phyloP scores from a whole-genome alignment of 2,888 invertebrate genomes.

The Sthenelais limicola region DNA sequence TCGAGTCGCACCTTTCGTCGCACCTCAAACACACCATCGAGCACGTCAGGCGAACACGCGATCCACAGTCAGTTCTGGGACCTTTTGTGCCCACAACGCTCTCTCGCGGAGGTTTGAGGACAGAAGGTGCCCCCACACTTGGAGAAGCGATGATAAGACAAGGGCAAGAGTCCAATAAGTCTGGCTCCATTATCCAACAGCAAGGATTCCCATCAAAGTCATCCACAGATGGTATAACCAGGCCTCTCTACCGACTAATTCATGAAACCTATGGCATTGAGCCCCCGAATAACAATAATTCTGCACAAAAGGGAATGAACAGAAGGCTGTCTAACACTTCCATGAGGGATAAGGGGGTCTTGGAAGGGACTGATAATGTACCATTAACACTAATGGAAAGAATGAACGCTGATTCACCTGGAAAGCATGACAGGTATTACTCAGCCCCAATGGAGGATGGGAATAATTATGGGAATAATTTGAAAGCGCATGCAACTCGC shows the following conservation, averaged over 20 bases:
- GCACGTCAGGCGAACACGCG: conserved; percentile 40
- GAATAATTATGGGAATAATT: too few relatives aligned
- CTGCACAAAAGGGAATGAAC: too few relatives aligned
- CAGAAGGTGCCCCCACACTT: neutral
- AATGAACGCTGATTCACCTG: too few relatives aligned
- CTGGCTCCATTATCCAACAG: neutral
- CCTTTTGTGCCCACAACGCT: neutral
- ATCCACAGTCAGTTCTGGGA: conserved; percentile 6
- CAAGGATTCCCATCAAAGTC: conserved; percentile 18
- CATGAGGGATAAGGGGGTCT: too few relatives aligned
- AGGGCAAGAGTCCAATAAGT: too few relatives aligned
- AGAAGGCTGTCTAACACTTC: too few relatives aligned
- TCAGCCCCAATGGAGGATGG: too few relatives aligned
- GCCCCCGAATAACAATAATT: too few relatives aligned
- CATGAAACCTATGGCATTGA: conserved; percentile 15
- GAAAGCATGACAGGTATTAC: too few relatives aligned
- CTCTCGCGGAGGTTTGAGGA: conserved; percentile 16
- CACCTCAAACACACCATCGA: conserved; percentile 43
- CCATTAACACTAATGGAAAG: too few relatives aligned
- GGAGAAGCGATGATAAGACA: conserved; percentile 9
- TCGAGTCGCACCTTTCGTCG: conserved; percentile 41
- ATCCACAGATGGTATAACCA: conserved; percentile 6
- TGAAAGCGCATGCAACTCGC: too few relatives aligned
- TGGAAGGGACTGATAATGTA: too few relatives aligned
- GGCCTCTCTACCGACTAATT: neutral